A percentile compares a stretch with the other conserved stretches of the same genome.
phyloP scores from a whole-genome alignment of 1,140 invertebrate species.

The Agrypnia vestita region DNA sequence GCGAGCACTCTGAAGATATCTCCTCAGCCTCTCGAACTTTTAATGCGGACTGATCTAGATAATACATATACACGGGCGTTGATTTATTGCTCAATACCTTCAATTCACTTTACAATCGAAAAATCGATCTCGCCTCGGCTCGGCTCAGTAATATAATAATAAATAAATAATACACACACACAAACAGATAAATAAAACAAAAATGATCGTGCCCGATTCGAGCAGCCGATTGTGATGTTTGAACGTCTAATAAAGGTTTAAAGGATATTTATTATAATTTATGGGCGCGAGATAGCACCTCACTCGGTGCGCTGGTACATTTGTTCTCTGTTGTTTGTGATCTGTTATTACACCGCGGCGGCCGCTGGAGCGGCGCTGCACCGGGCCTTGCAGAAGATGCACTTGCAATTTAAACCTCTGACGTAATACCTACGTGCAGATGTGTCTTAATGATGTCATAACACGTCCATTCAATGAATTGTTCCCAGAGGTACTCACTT shows the following conservation, averaged over 20 bases:
- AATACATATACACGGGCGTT: slow-evolving; percentile 40
- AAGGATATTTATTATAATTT: slow-evolving; percentile 61
- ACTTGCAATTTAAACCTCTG: not conserved
- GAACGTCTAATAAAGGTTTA: slow-evolving; percentile 60
- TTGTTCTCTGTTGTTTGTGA: slow-evolving; percentile 44
- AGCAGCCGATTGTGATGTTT: slow-evolving; percentile 60
- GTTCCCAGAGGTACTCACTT: too few relatives aligned
- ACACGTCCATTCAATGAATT: too few relatives aligned
- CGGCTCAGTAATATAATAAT: slow-evolving; percentile 40
- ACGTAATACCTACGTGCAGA: not conserved
- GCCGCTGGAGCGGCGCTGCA: not conserved
- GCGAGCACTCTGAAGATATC: not conserved
- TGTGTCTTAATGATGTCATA: too few relatives aligned
- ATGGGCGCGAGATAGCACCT: slow-evolving; percentile 56
- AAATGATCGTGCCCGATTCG: slow-evolving; percentile 60
- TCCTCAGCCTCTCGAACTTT: not conserved
- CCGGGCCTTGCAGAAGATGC: not conserved
- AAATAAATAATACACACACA: slow-evolving; percentile 55
- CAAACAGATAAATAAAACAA: slow-evolving; percentile 57
- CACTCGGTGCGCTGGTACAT: slow-evolving; percentile 31
- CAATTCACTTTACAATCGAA: slow-evolving; percentile 60
- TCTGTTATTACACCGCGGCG: slow-evolving; percentile 23
- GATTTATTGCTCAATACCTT: slow-evolving; percentile 58
- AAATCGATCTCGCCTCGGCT: slow-evolving; percentile 57
- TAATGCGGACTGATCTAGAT: slow-evolving; percentile 28